phyloP scores from a whole-genome alignment of 2,797 vertebrate genomes.

The Dendrocincla fuliginosa region DNA sequence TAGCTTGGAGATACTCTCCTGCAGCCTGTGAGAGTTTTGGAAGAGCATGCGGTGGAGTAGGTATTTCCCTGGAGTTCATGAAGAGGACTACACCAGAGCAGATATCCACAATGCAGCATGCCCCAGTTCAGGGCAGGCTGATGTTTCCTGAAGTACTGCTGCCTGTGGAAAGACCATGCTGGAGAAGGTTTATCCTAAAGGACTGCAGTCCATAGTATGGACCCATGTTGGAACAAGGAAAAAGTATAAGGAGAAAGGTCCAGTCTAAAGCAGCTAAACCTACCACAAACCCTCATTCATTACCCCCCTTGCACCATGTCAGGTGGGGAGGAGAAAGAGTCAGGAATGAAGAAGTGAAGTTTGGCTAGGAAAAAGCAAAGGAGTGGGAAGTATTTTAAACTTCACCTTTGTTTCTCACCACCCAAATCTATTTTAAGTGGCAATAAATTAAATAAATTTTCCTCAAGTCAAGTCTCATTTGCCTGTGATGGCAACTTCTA shows the following conservation, averaged over 20 bases:
- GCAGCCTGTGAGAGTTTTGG: not conserved
- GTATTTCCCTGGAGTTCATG: not conserved
- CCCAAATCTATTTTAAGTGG: not conserved
- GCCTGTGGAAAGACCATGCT: not conserved
- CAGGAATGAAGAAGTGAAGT: not conserved
- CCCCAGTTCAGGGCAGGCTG: not conserved
- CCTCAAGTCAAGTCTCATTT: not conserved
- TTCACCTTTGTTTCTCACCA: not conserved
- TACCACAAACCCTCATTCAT: not conserved
- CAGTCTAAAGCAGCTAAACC: not conserved
- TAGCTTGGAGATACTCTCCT: not conserved
- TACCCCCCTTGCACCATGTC: not conserved
- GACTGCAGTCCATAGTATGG: not conserved
- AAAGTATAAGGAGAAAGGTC: not conserved
- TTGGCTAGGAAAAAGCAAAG: not conserved
- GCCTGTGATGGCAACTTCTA: not conserved
- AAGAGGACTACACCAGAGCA: not conserved
- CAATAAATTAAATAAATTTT: not conserved
- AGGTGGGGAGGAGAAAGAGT: not conserved
- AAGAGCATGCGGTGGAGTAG: not conserved
- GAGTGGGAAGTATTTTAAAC: not conserved
- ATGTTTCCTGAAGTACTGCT: not conserved
- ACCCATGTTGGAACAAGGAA: not conserved
- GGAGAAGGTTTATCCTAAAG: not conserved
- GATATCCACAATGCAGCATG: not conserved